Base-by-base conservation (phyloP, 35 echinoderm and acorn worm genomes). In the Patiria miniata region DNA sequence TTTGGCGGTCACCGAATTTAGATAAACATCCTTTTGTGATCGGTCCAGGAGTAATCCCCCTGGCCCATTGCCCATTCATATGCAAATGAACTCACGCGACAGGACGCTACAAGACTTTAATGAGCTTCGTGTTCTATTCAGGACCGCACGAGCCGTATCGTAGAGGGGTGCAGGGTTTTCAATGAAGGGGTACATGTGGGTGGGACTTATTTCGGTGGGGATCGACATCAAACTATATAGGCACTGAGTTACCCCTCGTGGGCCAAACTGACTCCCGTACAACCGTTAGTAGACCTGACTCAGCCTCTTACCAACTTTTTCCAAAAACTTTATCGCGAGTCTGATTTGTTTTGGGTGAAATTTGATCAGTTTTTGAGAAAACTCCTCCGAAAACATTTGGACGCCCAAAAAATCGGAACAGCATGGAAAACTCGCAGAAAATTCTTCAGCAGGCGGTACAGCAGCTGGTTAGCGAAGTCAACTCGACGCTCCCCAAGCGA, bases 11-110 rank as follows among this genome's bases (percentile, higher is more conserved):
- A 18, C 34, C 23, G 14, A 36, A 73, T 73, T 73, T 73, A 82
- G 80, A 53, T 82, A 82, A 82, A 82, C 80, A 82, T 53, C 80
- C 28, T 33, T 52, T 82, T 73, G 65, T 73, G 65, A 30, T 23
- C 26, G 14, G 34, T 18, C 65, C 34, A 32, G 65, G 30, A 73
- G 65, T 73, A 73, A 51, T 34, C 80, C 50, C 77, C 12, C 40
- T 34, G 40, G 80, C n/a, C 40, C 21, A 33, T 23, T 26, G 33
- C 39, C n/a, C 30, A 44, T 82, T 53, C 50, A 82, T 82, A 82
- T 82, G 80, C 80, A 52, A 82, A 82, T 57, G n/a, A 30, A 82
- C 40, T 82, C 80, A 82, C 80, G 51, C 80, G 80, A 50, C 80
- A 82, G 80, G 80, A 82, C 80, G 80, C 80, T 19, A 82, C 40